A percentile compares a stretch with the other conserved stretches of the same genome.
Evolutionary conservation across 2,888 invertebrate species (phyloP).

Genomic region (Drosophila mayaguana): DNA sequence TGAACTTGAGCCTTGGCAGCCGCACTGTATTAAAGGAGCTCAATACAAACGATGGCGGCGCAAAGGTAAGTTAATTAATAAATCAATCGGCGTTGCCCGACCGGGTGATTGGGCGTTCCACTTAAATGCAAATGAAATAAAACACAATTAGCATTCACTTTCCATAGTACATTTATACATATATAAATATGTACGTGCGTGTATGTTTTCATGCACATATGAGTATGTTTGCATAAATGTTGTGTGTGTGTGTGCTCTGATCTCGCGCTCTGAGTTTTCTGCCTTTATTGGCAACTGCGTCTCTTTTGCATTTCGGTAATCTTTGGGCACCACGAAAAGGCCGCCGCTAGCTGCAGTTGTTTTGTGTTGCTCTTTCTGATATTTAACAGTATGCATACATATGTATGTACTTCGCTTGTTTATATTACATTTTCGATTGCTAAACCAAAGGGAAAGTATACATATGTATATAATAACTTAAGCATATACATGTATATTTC

Average conservation of each 20-base stretch:
- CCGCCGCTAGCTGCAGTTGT: neutral
- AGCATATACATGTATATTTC: neutral
- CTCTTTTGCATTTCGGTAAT: conserved; percentile 2
- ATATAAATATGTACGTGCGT: neutral
- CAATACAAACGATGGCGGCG: conserved; percentile 67
- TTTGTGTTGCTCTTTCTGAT: neutral
- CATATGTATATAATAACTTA: neutral
- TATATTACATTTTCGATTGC: neutral
- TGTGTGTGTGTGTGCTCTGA: neutral
- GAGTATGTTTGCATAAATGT: neutral
- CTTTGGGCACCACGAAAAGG: neutral
- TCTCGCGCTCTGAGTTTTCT: neutral
- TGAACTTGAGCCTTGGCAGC: conserved; percentile 32
- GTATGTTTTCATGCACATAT: no score
- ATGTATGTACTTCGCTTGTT: neutral
- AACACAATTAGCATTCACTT: conserved; percentile 49
- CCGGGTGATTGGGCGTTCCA: conserved; percentile 33
- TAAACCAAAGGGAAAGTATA: neutral
- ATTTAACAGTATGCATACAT: no score
- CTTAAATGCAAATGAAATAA: conserved; percentile 10
- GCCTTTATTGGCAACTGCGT: conserved; percentile 4
- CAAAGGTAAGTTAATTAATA: conserved; percentile 64
- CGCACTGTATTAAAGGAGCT: conserved; percentile 74
- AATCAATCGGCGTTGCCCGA: conserved; percentile 25
- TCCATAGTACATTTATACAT: conserved; percentile 21